A percentile compares a stretch with the other conserved stretches of the same genome.
Evolutionary conservation across 2,888 invertebrate genomes (phyloP).

Genomic region (Heliconius aoede): DNA sequence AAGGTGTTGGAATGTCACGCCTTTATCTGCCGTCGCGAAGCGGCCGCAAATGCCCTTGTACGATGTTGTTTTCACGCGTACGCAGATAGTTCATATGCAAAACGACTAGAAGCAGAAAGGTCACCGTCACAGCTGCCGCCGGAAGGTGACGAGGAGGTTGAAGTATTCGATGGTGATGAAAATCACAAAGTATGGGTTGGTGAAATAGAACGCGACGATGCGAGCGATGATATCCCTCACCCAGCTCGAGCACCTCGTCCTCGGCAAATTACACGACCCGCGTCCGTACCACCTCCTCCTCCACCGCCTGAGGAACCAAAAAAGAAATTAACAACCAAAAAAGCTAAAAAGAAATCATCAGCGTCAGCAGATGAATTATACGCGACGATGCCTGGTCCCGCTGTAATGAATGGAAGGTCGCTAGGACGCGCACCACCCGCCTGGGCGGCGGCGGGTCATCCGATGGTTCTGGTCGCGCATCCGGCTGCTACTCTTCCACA

Average conservation of each 20-base stretch:
- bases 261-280: constrained; percentile 90
- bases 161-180: constrained; percentile 94
- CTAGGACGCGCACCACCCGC: constrained; percentile 76
- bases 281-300: constrained; percentile 93
- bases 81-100: constrained; percentile 96
- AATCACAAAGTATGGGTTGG: constrained; percentile 98
- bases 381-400: constrained; percentile 82
- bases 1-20: constrained; percentile 99
- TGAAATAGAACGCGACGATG: constrained; percentile 89
- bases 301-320: constrained; percentile 87
- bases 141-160: constrained; percentile 88
- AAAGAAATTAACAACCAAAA: constrained; percentile 83
- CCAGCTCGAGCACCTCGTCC: constrained; percentile 88
- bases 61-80: constrained; percentile 99
- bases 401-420: constrained; percentile 74
- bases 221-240: constrained; percentile 87
- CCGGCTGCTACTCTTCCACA: constrained; percentile 77
- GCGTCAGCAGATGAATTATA: constrained; percentile 85
- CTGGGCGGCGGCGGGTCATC: constrained; percentile 74
- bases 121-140: constrained; percentile 70
- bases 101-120: constrained; percentile 88
- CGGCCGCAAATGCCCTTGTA: constrained; percentile 98
- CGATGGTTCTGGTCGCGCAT: constrained; percentile 79
- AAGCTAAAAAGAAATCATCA: constrained; percentile 82
- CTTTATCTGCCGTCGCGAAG: constrained; percentile 97